phyloP scores from a whole-genome alignment of 1,140 invertebrate species.

The Musca vetustissima region DNA sequence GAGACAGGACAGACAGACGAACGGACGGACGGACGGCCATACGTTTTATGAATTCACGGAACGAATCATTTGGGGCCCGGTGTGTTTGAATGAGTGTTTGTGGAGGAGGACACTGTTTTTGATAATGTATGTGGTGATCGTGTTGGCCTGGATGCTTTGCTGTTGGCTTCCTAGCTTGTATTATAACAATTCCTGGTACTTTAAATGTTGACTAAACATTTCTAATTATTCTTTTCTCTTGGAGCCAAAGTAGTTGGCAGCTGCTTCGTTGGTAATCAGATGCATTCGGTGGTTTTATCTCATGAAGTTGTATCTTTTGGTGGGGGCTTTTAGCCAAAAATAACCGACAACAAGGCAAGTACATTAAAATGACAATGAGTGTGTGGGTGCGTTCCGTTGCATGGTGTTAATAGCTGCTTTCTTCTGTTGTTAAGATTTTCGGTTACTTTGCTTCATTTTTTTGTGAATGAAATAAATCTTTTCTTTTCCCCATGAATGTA shows the following conservation, averaged over 20 bases:
- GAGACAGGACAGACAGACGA: too few relatives aligned
- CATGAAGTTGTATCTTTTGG: not conserved
- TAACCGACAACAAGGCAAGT: not conserved
- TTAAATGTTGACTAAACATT: constrained; percentile 15
- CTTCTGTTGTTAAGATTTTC: not conserved
- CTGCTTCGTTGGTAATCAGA: too few relatives aligned
- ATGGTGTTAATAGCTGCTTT: constrained; percentile 10
- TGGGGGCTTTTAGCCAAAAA: not conserved
- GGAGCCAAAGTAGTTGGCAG: not conserved
- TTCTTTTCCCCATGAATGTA: not conserved
- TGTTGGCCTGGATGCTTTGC: too few relatives aligned
- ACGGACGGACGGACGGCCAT: too few relatives aligned
- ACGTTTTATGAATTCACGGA: too few relatives aligned
- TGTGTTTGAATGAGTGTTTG: too few relatives aligned
- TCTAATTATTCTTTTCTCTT: constrained; percentile 17
- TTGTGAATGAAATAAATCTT: constrained; percentile 1
- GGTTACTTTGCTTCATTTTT: too few relatives aligned
- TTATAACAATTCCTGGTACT: constrained; percentile 8
- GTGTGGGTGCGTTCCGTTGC: not conserved
- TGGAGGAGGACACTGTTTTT: constrained; percentile 8
- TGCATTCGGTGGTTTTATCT: not conserved
- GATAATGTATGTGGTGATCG: too few relatives aligned
- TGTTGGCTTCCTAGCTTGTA: too few relatives aligned
- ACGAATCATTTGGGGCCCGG: too few relatives aligned
- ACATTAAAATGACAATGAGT: constrained; percentile 1